Base-by-base conservation (phyloP, 2,113 vertebrate genomes). In the Gallinago paraguaiae region DNA sequence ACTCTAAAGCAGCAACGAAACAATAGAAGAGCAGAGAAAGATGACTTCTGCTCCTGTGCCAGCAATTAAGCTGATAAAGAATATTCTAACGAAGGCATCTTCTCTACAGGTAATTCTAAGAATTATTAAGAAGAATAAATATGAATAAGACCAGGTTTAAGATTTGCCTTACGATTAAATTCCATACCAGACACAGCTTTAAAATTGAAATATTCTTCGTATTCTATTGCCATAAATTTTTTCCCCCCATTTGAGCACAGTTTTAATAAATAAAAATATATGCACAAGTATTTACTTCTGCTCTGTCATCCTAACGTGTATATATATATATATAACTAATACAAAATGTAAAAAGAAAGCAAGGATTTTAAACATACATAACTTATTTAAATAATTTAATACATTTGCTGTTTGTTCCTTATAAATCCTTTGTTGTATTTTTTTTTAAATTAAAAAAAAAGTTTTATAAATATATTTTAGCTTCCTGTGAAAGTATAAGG, bases 201-300 rank as follows among this genome's bases (percentile, higher is more conserved):
- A 75, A 86, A 68, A 28, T 81, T 59, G 70, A 90, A 94, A 75
- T 92, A 88, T 33, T 86, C 57, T 50, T 75, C 56, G 50, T 51
- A 37, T 51, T 59, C 76, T 94, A 48, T 75, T 92, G 67, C 84
- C 64, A 39, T 24, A 71, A 53, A 53, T 89, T 51, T 68, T 37
- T 35, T 74, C 18, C 43, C 51, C 50, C 9, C 28, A 48, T 90
- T 86, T 90, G 24, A 86, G 35, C 4, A 3, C 43, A 88, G 48
- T 20, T 71, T 90, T 50, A 68, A 23, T 86, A 92, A 94, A 91
- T 86, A 94, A 96, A 95, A 93, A 91, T 88, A 88, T 83, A 94
- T 41, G 27, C 75, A 45, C 31, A 56, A 79, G 12, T 79, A 90
- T 67, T 94, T 92, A 76, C 24, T 37, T 76, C 37, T 80, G 46